Evolutionary conservation across 2,113 vertebrate species (phyloP).

Genomic region (Myiozetetes cayanensis): DNA sequence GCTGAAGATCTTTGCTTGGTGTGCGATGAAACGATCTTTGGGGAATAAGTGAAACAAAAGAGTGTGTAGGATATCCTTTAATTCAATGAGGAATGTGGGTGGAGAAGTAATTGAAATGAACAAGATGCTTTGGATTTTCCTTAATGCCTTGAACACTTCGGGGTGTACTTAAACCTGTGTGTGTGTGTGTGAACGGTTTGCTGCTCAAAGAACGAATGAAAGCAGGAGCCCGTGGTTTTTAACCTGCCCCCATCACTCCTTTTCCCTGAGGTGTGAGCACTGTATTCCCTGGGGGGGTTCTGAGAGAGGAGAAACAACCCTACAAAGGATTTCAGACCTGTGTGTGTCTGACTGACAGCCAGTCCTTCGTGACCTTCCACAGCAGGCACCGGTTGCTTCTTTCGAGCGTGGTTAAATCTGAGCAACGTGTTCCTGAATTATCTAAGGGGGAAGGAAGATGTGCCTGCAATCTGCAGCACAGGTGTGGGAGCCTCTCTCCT

Average conservation of each 20-base stretch:
- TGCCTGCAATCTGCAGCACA: background rate
- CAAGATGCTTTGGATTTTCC: conserved; percentile 34
- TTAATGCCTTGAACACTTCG: conserved; percentile 32
- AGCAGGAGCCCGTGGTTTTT: background rate
- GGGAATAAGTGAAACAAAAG: conserved; percentile 65
- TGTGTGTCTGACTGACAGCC: background rate
- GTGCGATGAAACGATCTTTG: conserved; percentile 21
- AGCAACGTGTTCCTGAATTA: background rate
- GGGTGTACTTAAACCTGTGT: conserved; percentile 12
- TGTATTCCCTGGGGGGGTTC: background rate
- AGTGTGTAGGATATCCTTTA: conserved; percentile 59
- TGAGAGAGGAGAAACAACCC: background rate
- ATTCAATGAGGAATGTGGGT: conserved; percentile 68
- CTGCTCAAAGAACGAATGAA: background rate
- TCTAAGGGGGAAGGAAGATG: background rate
- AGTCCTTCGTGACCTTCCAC: background rate
- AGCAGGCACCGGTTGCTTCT: background rate
- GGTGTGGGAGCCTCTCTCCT: background rate
- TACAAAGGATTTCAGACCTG: background rate
- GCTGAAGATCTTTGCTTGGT: conserved; percentile 29
- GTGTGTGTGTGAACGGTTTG: background rate
- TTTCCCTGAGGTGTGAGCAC: background rate
- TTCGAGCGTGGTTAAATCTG: background rate
- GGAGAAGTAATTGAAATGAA: conserved; percentile 61
- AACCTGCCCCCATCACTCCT: background rate